phyloP scores from a whole-genome alignment of 2,113 vertebrate species.

The Chaetorhynchus papuensis region DNA sequence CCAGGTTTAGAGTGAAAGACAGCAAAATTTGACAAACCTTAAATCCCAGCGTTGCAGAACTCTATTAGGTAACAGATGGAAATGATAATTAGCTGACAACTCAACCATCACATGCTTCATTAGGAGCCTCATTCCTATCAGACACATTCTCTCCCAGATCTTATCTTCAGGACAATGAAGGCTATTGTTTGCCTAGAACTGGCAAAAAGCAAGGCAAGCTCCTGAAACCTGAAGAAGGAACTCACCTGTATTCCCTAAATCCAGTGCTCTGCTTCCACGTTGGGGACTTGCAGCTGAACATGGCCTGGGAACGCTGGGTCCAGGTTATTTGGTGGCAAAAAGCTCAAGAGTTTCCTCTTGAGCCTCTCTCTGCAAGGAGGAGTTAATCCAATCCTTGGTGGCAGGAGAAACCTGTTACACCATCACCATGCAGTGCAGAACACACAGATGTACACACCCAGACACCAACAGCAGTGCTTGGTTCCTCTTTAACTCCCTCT shows the following conservation, averaged over 20 bases:
- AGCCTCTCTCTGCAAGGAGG: not conserved
- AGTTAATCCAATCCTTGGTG: not conserved
- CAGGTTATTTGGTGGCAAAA: not conserved
- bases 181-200: not conserved
- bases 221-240: not conserved
- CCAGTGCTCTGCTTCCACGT: not conserved
- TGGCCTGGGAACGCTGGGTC: not conserved
- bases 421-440: not conserved
- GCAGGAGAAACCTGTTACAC: not conserved
- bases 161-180: not conserved
- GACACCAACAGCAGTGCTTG: accelerated
- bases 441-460: accelerated
- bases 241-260: not conserved
- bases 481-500: not conserved
- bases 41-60: not conserved
- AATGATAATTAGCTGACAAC: constrained; percentile 27
- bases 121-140: not conserved
- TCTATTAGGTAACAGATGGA: constrained; percentile 9
- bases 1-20: not conserved
- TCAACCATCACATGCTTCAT: constrained; percentile 14
- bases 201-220: not conserved
- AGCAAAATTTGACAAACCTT: constrained; percentile 9
- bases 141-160: not conserved
- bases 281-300: not conserved
- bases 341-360: not conserved